Conservation (phyloP, 2,113 vertebrate genomes). For the Thryonomys swinderianus region DNA sequence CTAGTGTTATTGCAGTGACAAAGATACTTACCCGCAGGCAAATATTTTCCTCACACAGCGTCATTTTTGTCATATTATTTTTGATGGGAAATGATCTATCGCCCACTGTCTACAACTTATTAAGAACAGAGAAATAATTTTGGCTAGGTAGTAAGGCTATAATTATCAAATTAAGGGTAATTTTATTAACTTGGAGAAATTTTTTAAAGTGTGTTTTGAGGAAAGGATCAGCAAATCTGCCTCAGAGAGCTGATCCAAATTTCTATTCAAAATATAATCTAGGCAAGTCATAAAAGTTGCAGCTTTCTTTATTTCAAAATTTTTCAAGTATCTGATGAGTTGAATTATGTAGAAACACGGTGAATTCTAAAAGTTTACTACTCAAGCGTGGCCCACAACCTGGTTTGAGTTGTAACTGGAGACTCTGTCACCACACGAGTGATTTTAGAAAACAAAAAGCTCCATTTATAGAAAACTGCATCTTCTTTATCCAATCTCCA, state of each 20-base stretch:
- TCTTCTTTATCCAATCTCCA: too few relatives aligned
- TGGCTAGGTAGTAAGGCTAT: conserved; percentile 9
- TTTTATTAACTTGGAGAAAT: conserved; percentile 18
- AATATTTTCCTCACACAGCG: background rate
- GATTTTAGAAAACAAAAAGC: background rate
- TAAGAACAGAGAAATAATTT: conserved; percentile 28
- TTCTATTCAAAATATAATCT: background rate
- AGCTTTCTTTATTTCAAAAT: background rate
- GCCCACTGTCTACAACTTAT: background rate
- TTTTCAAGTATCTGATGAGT: background rate
- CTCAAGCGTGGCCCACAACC: background rate
- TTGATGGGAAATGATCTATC: conserved; percentile 49
- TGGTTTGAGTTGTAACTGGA: background rate
- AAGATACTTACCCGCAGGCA: background rate
- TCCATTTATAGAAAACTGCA: too few relatives aligned
- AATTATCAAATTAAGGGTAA: conserved; percentile 16
- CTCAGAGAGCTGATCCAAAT: background rate
- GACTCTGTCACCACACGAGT: background rate
- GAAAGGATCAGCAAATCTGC: background rate
- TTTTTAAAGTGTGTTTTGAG: background rate
- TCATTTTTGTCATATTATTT: conserved; percentile 56
- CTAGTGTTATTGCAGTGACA: background rate
- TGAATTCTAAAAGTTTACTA: conserved; percentile 13
- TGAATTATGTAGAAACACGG: background rate
- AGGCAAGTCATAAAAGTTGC: background rate